These are phyloP conservation scores for Sitobion miscanthi DNA, from an alignment of 1,140 invertebrate genomes.

Conservation along the genomic window DNA sequence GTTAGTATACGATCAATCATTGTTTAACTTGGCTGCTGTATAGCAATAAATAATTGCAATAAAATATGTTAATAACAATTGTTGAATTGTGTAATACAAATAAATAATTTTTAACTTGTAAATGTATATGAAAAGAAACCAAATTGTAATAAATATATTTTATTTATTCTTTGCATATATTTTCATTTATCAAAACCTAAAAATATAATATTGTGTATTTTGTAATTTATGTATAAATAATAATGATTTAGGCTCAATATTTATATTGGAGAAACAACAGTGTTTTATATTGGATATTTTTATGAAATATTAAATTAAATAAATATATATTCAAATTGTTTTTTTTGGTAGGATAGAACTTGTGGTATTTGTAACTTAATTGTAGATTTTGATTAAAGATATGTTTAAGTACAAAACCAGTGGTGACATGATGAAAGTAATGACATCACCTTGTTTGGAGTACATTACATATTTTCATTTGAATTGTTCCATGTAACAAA, in stretches of 20 bases:
- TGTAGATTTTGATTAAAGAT: no score
- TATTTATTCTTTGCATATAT: not conserved
- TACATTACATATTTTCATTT: no score
- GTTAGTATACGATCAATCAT: not conserved
- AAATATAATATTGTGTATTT: not conserved
- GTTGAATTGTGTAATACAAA: constrained; percentile 5
- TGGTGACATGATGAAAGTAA: no score
- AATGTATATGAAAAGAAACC: not conserved
- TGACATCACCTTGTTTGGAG: no score
- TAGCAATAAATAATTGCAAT: not conserved
- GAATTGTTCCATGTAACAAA: no score
- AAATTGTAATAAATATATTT: constrained; percentile 13
- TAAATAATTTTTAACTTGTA: constrained; percentile 8
- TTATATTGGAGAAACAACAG: not conserved
- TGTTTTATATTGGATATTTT: not conserved
- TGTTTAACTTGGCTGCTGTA: not conserved
- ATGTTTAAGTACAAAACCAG: no score
- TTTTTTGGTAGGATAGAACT: no score
- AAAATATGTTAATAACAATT: not conserved
- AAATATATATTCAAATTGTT: not conserved
- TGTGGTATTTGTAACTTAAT: no score
- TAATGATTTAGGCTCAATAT: not conserved
- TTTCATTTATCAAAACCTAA: not conserved
- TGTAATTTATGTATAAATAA: not conserved
- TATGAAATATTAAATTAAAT: not conserved